A percentile compares a stretch with the other conserved stretches of the same genome.
These are phyloP conservation scores for Clavelina lepadiformis DNA, from an alignment of 23 tunicate genomes.

Conservation along the genomic window DNA sequence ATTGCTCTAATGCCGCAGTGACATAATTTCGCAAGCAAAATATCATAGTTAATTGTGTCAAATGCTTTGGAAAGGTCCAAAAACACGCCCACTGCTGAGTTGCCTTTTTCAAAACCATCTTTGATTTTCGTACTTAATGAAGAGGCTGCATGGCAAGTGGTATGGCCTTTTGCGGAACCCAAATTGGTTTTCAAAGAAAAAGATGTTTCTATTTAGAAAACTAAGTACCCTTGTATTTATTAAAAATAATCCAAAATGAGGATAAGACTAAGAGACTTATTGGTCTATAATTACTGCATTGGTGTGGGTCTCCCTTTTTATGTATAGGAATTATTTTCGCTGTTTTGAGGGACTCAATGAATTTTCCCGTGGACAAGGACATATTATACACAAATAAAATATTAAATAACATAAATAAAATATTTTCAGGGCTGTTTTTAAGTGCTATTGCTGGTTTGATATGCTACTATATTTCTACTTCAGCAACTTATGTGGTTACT, in stretches of 20 bases:
- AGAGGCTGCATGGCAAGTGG: background rate
- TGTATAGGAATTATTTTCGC: conserved; percentile 15
- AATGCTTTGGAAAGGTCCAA: conserved; percentile 27
- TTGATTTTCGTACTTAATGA: background rate
- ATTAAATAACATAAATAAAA: background rate
- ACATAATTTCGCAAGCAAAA: conserved; percentile 6
- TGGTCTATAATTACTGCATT: conserved; percentile 11
- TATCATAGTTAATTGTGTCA: conserved; percentile 16
- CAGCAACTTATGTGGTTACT: no score
- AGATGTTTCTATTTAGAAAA: background rate
- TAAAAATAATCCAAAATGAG: no score
- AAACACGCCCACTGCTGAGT: conserved; percentile 10
- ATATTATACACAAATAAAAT: no score
- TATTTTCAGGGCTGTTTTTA: background rate
- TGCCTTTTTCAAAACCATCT: background rate
- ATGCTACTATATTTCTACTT: no score
- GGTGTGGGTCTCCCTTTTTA: conserved; percentile 2
- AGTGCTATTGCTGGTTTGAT: conserved; percentile 1
- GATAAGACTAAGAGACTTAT: conserved; percentile 1
- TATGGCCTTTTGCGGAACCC: conserved; percentile 4
- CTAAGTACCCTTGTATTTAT: background rate
- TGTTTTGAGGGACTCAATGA: background rate
- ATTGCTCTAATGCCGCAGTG: conserved; percentile 20
- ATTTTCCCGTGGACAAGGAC: background rate
- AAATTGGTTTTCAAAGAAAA: conserved; percentile 1